Percentiles rank a stretch among this genome's conserved stretches.
Evolutionary conservation across 2,888 invertebrate genomes (phyloP).

Genomic region (Polymixis flavicincta): DNA sequence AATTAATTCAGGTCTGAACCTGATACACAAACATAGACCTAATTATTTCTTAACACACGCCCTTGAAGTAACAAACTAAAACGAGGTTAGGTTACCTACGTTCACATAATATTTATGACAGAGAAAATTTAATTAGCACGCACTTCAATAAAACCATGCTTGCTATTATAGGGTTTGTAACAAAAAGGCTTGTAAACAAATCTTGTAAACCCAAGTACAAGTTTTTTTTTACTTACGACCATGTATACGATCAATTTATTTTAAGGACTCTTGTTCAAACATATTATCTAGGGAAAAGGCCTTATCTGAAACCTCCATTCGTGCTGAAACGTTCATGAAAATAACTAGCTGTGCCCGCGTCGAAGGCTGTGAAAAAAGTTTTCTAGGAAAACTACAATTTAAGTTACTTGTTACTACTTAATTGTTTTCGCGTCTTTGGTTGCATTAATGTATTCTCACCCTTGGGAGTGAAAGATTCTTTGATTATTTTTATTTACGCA

Average conservation of each 20-base stretch:
- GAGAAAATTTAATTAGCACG: slow-evolving; percentile 43
- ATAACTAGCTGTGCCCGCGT: background rate
- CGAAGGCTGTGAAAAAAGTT: background rate
- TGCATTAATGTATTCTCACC: background rate
- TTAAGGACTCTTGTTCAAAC: slow-evolving; percentile 46
- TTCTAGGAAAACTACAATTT: background rate
- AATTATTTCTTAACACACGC: slow-evolving; percentile 14
- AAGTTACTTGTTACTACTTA: background rate
- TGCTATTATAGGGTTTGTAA: background rate
- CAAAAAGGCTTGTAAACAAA: slow-evolving; percentile 14
- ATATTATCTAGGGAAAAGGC: slow-evolving; percentile 34
- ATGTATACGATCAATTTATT: slow-evolving; percentile 39
- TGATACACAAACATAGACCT: slow-evolving; percentile 9
- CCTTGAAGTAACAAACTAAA: slow-evolving; percentile 23
- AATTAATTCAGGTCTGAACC: slow-evolving; percentile 26
- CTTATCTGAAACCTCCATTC: slow-evolving; percentile 36
- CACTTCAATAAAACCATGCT: slow-evolving; percentile 26
- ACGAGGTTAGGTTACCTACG: slow-evolving; percentile 12
- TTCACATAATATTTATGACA: slow-evolving; percentile 42
- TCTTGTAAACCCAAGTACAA: background rate
- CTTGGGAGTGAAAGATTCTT: background rate
- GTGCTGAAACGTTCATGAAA: slow-evolving; percentile 29
- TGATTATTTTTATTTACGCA: background rate
- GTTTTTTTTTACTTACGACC: slow-evolving; percentile 6
- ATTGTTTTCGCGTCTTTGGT: background rate